A percentile compares a stretch with the other conserved stretches of the same genome.
Conservation (phyloP, 2,113 vertebrate species). For the Lasiurus borealis region DNA sequence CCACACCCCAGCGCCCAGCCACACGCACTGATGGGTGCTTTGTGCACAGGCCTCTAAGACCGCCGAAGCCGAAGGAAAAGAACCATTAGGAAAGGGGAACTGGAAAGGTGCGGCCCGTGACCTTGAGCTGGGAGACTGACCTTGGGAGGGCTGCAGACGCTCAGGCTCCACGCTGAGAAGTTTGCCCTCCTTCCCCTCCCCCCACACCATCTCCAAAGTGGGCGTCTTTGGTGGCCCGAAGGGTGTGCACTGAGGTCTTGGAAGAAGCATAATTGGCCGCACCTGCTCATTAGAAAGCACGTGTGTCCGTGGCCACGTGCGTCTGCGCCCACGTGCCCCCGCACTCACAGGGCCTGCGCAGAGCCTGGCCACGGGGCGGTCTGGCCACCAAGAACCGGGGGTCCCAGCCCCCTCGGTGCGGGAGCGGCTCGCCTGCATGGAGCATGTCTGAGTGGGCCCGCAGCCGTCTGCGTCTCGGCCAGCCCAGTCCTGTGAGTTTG, state of each 20-base stretch:
- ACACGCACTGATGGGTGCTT: not conserved
- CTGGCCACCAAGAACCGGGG: too few relatives aligned
- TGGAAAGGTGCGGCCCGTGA: not conserved
- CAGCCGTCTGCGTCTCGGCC: not conserved
- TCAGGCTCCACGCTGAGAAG: not conserved
- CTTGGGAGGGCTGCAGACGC: not conserved
- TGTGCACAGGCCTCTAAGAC: not conserved
- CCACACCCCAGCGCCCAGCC: too few relatives aligned
- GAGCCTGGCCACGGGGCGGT: rapidly evolving
- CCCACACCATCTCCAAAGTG: slow-evolving; percentile 33
- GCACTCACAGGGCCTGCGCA: not conserved
- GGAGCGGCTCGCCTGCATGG: not conserved
- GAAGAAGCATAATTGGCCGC: slow-evolving; percentile 40
- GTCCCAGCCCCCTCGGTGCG: not conserved
- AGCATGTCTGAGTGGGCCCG: not conserved
- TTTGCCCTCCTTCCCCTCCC: too few relatives aligned
- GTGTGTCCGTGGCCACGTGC: too few relatives aligned
- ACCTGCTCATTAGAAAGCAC: not conserved
- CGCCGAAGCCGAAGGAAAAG: not conserved
- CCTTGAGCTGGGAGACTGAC: not conserved
- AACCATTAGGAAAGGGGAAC: not conserved
- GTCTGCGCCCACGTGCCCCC: too few relatives aligned
- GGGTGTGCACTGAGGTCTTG: not conserved
- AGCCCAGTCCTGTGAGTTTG: not conserved
- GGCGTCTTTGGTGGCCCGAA: slow-evolving; percentile 45